Percentiles rank a stretch among this genome's conserved stretches.
phyloP scores from a whole-genome alignment of 2,797 vertebrate species.

The Anableps anableps region DNA sequence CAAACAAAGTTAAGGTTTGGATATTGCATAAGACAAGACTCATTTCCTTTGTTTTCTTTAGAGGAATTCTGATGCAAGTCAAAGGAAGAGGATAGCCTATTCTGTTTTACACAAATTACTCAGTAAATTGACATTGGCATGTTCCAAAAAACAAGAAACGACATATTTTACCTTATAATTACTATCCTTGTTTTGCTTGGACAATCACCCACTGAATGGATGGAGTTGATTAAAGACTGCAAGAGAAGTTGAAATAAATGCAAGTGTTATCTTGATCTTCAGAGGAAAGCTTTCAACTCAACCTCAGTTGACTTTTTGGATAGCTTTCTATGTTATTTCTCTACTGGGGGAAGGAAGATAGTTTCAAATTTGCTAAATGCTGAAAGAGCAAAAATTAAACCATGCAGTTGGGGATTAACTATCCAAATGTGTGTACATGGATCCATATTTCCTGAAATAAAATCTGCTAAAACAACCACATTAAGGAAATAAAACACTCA shows the following conservation, averaged over 20 bases:
- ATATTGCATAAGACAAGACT: conserved; percentile 11
- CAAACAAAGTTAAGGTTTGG: neutral
- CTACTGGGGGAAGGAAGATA: conserved; percentile 24
- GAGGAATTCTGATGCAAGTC: neutral
- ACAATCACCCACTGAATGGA: conserved; percentile 40
- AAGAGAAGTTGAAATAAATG: conserved; percentile 42
- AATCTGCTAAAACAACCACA: conserved; percentile 48
- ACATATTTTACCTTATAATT: conserved; percentile 50
- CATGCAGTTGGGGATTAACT: conserved; percentile 18
- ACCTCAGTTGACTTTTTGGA: conserved; percentile 31
- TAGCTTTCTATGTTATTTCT: conserved; percentile 11
- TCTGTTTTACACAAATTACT: conserved; percentile 40
- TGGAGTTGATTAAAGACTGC: conserved; percentile 56
- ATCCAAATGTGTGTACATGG: neutral
- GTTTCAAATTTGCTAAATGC: conserved; percentile 35
- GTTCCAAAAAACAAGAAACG: neutral
- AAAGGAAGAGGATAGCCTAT: neutral
- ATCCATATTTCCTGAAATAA: conserved; percentile 2
- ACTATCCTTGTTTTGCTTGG: conserved; percentile 32
- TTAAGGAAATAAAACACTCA: conserved; percentile 67
- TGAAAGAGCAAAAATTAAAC: conserved; percentile 53
- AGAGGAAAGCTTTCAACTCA: conserved; percentile 48
- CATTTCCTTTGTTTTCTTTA: neutral
- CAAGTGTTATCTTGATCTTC: conserved; percentile 48
- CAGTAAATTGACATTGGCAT: conserved; percentile 23